Evolutionary conservation across 2,797 vertebrate genomes (phyloP).

Genomic region (Nannoperca australis): DNA sequence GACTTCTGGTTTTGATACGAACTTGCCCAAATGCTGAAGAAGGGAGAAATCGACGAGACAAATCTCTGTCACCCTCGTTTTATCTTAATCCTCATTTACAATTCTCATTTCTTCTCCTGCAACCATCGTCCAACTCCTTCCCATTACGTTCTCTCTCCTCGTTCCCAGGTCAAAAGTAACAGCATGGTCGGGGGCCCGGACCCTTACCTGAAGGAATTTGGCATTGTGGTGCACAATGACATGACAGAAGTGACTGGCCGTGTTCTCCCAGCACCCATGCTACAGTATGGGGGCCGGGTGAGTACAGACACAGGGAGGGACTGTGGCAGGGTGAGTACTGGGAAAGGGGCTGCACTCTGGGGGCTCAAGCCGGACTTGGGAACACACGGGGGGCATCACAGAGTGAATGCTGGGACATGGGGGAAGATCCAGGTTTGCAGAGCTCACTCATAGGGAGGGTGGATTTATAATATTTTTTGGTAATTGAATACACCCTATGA

Average conservation of each 20-base stretch:
- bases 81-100: neutral
- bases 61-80: neutral
- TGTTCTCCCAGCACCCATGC: conserved; percentile 98
- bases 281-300: conserved; percentile 98
- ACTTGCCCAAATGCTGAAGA: neutral
- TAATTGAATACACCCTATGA: neutral
- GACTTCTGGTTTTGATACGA: neutral
- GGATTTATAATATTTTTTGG: neutral
- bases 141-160: neutral
- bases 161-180: conserved; percentile 96
- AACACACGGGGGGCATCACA: conserved; percentile 13
- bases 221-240: conserved; percentile 98
- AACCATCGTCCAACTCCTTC: too few relatives aligned
- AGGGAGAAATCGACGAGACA: neutral
- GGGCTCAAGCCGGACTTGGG: conserved; percentile 28
- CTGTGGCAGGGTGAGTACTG: conserved; percentile 91
- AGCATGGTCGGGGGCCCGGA: conserved; percentile 99
- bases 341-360: conserved; percentile 53
- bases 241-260: conserved; percentile 98
- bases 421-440: conserved; percentile 49
- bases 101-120: neutral
- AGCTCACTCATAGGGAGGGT: neutral
- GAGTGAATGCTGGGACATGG: conserved; percentile 38
- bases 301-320: conserved; percentile 89
- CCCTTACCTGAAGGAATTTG: conserved; percentile 98